phyloP scores from a whole-genome alignment of 2,113 vertebrate genomes.

The Aleadryas rufinucha region DNA sequence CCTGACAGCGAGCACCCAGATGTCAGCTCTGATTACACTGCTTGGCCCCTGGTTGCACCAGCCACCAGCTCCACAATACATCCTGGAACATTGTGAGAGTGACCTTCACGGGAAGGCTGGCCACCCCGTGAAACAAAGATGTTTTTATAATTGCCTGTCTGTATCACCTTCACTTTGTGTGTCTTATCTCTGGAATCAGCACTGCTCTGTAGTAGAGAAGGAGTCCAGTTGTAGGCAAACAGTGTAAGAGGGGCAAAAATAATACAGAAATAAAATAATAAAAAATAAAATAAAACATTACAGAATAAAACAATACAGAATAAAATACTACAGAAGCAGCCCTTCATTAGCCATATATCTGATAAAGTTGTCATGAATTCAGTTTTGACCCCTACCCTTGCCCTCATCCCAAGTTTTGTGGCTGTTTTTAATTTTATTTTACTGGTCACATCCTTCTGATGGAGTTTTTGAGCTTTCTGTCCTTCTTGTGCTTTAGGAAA shows the following conservation, averaged over 20 bases:
- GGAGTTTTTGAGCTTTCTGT: background rate
- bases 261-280: background rate
- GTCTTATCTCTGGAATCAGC: background rate
- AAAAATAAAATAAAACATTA: background rate
- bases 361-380: background rate
- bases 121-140: constrained; percentile 2
- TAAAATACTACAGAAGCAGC: background rate
- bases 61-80: background rate
- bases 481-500: background rate
- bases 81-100: constrained; percentile 35
- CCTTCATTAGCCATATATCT: background rate
- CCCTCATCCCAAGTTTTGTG: background rate
- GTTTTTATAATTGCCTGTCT: constrained; percentile 13
- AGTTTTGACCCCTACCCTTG: background rate
- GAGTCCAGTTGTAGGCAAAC: background rate
- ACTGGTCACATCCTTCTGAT: background rate
- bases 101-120: constrained; percentile 21
- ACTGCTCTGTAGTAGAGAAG: background rate
- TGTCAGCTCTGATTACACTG: constrained; percentile 27
- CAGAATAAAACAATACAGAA: background rate
- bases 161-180: background rate
- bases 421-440: background rate
- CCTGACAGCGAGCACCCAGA: constrained; percentile 40
- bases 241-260: background rate
- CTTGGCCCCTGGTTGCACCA: background rate